Conservation (phyloP, 2,797 vertebrate genomes). For the Molothrus aeneus region DNA sequence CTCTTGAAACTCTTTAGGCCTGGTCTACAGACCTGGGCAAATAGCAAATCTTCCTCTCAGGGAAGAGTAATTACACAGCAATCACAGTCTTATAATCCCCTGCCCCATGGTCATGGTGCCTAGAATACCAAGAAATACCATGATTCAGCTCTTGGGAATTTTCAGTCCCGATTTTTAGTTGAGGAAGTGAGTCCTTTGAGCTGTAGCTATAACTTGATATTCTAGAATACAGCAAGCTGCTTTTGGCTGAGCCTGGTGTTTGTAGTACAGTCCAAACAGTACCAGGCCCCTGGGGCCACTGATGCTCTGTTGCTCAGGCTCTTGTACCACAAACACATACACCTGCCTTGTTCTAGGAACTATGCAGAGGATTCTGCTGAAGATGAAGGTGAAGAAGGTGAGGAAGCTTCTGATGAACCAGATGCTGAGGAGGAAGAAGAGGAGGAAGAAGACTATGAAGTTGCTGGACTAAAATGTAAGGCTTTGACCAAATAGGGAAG, state of each 20-base stretch:
- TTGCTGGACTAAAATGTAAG: slow-evolving; percentile 91
- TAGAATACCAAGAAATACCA: not conserved
- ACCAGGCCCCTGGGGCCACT: not conserved
- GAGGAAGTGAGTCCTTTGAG: not conserved
- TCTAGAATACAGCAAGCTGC: not conserved
- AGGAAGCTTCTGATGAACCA: slow-evolving; percentile 83
- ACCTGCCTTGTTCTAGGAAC: slow-evolving; percentile 77
- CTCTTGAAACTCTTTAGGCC: not conserved
- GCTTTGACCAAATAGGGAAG: not conserved
- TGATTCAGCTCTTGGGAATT: not conserved
- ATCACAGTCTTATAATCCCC: rapidly evolving
- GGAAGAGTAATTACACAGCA: not conserved
- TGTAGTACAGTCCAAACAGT: not conserved
- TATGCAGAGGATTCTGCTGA: slow-evolving; percentile 89
- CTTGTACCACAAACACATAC: not conserved
- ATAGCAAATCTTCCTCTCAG: not conserved
- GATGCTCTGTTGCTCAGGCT: not conserved
- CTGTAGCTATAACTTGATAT: not conserved
- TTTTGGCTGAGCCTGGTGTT: not conserved
- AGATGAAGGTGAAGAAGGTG: slow-evolving; percentile 84
- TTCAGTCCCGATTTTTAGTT: not conserved
- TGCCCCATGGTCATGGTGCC: rapidly evolving
- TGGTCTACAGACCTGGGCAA: not conserved
- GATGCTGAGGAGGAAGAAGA: slow-evolving; percentile 85
- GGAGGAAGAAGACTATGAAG: slow-evolving; percentile 86